Evolutionary conservation across 1,140 invertebrate species (phyloP), one percentile per base, ranked within the genome.

Genomic region (Tribolium madens): DNA sequence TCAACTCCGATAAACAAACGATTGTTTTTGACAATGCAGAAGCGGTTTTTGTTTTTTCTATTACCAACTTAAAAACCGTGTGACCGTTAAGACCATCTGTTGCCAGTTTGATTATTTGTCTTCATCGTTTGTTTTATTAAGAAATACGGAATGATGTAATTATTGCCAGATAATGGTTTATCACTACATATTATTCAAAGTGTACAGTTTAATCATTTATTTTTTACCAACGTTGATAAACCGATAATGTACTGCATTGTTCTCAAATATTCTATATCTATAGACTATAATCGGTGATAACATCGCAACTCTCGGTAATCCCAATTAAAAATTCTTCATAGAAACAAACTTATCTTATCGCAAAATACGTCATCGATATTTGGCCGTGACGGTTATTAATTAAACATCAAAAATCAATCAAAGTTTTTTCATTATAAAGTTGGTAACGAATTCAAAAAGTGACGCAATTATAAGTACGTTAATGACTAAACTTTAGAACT

Each of bases 121-220:
- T 21, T 50, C 21, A 50, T 14, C 57, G 57, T 64, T 64, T 64
- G 31, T 64, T 64, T 64, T 64, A 12, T 3, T 26, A 33, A 64
- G 57, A 64, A 64, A 64, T 33, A 33, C 10, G n/a, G 12, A 10
- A 33, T 64, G 57, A 64, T 64, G 57, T 64, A 64, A 64, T 64
- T 57, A 57, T 57, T 57, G 17, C 52, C 52, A 57, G 57, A 64
- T 64, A 64, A 64, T 9, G 3, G 26, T n/a, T 64, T 64, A 33
- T 64, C 57, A 13, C 15, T 7, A 33, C 57, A 57, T 21, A 21
- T 4, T 57, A 21, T 57, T 33, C 57, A 12, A 64, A 64, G 26
- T 33, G 26, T 31, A 64, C 21, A 31, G 17, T 33, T 33, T 15
- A 1, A 3, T 64, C 57, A 5, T 13, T 64, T 3, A 31, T 64